Evolutionary conservation across 2,888 invertebrate genomes (phyloP), one percentile per base, ranked within the genome.

Genomic region (Polydrusus tereticollis): DNA sequence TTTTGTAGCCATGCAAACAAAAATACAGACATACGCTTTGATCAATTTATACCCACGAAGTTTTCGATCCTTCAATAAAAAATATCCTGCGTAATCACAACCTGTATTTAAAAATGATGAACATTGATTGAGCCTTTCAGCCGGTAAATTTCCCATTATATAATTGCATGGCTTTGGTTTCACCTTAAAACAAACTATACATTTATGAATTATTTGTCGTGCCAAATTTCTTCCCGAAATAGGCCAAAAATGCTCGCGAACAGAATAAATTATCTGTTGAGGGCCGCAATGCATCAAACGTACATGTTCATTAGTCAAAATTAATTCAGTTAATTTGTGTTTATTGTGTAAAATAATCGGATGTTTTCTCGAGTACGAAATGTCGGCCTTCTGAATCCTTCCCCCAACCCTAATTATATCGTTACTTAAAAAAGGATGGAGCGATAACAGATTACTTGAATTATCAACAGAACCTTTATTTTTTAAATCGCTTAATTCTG

Each of bases 41-140:
- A 58, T 68, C 16, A 55, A 38, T 26, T 72, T 69, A 2, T 69
- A 21, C 5, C 71, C 72, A 71, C 80, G 52, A 2, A 71, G 58
- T 12, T 59, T 59, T 18, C 71, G 60, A 33, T 72, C 76, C 52
- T 72, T 77, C 36, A 78, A 55, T 16, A 71, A n/a, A 29, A 80
- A 74, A 29, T 78, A 78, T 12, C 80, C 79, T 7, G 75, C 77
- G 36, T 78, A 80, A 38, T 80, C 79, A 2, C 77, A 58, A 6
- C 79, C 79, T 5, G 68, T 70, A 41, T 60, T 69, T 1, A 43
- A 7, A 57, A 75, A 75, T 14, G 74, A 63, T 14, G 12, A 14
- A 14, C 29, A 59, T n/a, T 36, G 36, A 10, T 47, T 60, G 0
- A 75, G 41, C 41, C 75, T 33, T 14, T 16, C n/a, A 1, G 33